Base-by-base conservation (phyloP, 2,888 invertebrate species). In the Neoscelio sp. region DNA sequence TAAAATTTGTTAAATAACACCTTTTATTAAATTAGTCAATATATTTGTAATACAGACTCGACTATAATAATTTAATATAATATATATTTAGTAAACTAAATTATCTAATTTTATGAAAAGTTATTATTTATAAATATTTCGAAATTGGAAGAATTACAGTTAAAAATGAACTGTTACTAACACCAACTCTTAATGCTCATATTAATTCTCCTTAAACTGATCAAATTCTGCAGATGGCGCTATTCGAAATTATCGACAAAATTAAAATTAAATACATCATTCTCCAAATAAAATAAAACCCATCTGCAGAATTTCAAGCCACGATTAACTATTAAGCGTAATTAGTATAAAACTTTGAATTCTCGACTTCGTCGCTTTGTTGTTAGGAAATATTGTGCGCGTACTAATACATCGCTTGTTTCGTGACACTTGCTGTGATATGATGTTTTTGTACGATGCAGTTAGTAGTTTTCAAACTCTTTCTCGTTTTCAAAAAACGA, bases 401-500 rank as follows among this genome's bases (percentile, higher is more conserved):
- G 70, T 78, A 73, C 52, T 64, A 62, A 71, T 79, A 48, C 71
- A 79, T 79, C 65, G 70, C 75, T 79, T 65, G 46, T 78, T 79
- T 79, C 48, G 74, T 75, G 74, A 79, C 65, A 79, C 68, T 15
- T 74, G 78, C 78, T 78, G 78, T 78, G 78, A 78, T 78, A 78
- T 71, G 68, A 78, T 78, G 73, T 73, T 78, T 71, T 74, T 78
- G 73, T 78, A 78, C 73, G 44, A 28, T 62, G 68, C 73, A 67
- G 54, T 65, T 74, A 58, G 38, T 60, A 73, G 48, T 58, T 70
- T 50, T 40, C 70, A 18, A 64, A 26, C 46, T 46, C 48, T 60
- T 58, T 33, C 7, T 74, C 50, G 65, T 65, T 65, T 65, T 33
- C n/a, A 42, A 67, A 65, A 67, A 65, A 50, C 56, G 58, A 58